Evolutionary conservation across 2,888 invertebrate species (phyloP).

Genomic region (Rhabditophanes sp.): DNA sequence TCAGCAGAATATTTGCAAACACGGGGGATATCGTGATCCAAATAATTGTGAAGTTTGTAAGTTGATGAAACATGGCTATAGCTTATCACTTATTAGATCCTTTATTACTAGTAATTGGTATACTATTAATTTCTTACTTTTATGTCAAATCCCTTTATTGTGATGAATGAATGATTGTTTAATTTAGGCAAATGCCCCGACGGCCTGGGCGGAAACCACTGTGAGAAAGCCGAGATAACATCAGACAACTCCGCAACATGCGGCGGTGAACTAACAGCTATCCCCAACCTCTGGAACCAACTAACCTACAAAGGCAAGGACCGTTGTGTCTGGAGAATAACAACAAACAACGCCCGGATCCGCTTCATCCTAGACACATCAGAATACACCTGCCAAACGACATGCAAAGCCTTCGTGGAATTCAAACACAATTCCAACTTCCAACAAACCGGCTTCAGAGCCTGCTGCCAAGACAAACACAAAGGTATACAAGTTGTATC

Average conservation of each 20-base stretch:
- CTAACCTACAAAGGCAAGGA: constrained; percentile 33
- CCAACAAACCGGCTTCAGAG: constrained; percentile 22
- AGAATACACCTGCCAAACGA: constrained; percentile 27
- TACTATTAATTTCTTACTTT: too few relatives aligned
- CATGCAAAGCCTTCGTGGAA: constrained; percentile 35
- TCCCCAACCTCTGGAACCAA: constrained; percentile 28
- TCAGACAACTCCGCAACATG: too few relatives aligned
- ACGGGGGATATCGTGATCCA: constrained; percentile 35
- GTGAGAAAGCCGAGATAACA: too few relatives aligned
- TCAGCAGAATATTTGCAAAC: constrained; percentile 14
- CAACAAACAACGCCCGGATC: constrained; percentile 22
- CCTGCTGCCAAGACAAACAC: constrained; percentile 32
- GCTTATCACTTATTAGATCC: too few relatives aligned
- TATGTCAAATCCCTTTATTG: too few relatives aligned
- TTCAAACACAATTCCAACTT: constrained; percentile 32
- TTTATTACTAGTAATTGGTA: too few relatives aligned
- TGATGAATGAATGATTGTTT: too few relatives aligned
- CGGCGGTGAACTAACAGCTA: constrained; percentile 27
- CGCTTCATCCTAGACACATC: constrained; percentile 25
- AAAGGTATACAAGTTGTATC: constrained; percentile 30
- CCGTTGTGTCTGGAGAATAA: constrained; percentile 34
- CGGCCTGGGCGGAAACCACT: too few relatives aligned
- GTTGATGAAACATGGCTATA: too few relatives aligned
- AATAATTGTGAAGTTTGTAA: constrained; percentile 32
- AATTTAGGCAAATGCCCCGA: too few relatives aligned